Percentiles rank a stretch among this genome's conserved stretches.
These are phyloP conservation scores for Sciurus niger DNA, from an alignment of 2,113 vertebrate genomes.

Conservation along the genomic window DNA sequence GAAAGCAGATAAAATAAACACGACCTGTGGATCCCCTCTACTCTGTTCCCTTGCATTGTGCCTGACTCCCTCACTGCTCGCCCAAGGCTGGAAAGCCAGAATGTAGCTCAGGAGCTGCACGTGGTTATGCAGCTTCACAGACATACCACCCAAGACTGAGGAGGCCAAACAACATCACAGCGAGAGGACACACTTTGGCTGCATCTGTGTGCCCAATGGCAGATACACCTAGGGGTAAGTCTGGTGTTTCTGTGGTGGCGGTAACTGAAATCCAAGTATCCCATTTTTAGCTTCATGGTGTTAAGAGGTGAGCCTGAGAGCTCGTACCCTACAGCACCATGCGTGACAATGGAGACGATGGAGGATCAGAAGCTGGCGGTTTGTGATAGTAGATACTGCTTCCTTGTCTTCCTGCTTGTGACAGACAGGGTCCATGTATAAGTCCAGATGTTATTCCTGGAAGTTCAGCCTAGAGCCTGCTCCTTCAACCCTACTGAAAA, in stretches of 20 bases:
- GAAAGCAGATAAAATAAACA: background rate
- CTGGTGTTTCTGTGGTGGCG: background rate
- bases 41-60: background rate
- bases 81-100: background rate
- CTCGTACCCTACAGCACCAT: background rate
- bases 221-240: background rate
- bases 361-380: background rate
- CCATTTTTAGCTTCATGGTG: background rate
- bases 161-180: background rate
- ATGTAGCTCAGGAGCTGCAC: background rate
- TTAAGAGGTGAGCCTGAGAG: background rate
- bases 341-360: background rate
- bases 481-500: background rate
- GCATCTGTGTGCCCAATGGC: background rate
- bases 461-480: background rate
- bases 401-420: background rate
- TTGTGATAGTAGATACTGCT: background rate
- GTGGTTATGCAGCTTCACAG: background rate
- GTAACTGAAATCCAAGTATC: background rate
- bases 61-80: too few relatives aligned
- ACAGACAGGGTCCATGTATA: background rate
- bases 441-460: background rate
- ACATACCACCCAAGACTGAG: background rate
- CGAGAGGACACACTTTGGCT: background rate
- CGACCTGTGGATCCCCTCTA: fast-evolving